Evolutionary conservation across 1,140 invertebrate genomes (phyloP).

Genomic region (Leptinotarsa undecemlineata): DNA sequence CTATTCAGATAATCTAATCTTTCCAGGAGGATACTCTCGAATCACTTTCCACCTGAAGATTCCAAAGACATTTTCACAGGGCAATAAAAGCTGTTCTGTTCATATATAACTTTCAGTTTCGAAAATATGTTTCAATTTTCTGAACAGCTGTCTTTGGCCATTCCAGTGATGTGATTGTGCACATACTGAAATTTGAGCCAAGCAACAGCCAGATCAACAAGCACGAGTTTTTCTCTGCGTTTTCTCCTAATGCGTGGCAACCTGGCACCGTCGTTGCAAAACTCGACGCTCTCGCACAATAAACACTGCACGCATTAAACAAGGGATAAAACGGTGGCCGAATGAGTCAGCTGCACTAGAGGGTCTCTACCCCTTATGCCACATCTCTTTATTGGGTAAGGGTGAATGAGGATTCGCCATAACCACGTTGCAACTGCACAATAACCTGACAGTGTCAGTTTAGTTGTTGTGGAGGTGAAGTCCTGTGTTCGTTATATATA

Average conservation of each 20-base stretch:
- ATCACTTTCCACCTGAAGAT: no score
- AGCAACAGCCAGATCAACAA: no score
- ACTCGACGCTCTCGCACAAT: constrained; percentile 27
- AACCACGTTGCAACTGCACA: constrained; percentile 50
- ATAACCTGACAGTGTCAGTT: constrained; percentile 53
- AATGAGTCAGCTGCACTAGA: constrained; percentile 52
- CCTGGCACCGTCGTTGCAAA: not conserved
- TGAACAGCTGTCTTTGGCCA: no score
- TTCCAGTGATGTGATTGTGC: no score
- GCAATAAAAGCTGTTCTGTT: no score
- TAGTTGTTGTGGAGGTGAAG: constrained; percentile 55
- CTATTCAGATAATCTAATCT: no score
- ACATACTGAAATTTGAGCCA: no score
- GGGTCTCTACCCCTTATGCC: constrained; percentile 50
- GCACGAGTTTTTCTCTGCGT: no score
- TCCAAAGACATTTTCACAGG: no score
- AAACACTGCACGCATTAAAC: constrained; percentile 30
- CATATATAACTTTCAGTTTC: no score
- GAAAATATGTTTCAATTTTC: no score
- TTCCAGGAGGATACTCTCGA: no score
- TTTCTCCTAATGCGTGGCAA: constrained; percentile 7
- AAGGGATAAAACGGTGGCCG: constrained; percentile 26
- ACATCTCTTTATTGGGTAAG: constrained; percentile 55
- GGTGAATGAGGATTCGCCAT: constrained; percentile 54
- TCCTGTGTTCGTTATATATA: constrained; percentile 52